These are phyloP conservation scores for Rhizomys pruinosus DNA, from an alignment of 2,113 vertebrate species.

Conservation along the genomic window DNA sequence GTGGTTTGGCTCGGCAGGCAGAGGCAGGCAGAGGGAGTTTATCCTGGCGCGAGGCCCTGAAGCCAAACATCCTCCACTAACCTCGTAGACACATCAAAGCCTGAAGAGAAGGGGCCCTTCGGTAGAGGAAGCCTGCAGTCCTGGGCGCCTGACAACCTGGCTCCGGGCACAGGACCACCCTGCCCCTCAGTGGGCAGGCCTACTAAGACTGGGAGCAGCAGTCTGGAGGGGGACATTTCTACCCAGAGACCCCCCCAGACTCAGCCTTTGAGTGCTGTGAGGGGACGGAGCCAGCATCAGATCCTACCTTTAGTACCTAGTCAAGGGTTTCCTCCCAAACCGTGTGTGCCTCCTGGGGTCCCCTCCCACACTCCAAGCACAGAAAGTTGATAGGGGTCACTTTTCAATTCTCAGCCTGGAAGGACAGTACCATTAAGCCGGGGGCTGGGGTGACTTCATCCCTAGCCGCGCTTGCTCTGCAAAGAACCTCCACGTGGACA, in stretches of 20 bases:
- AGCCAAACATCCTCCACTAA: conserved; percentile 79
- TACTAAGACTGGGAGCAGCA: not conserved
- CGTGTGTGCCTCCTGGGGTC: not conserved
- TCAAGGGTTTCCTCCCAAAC: not conserved
- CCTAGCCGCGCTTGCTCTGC: not conserved
- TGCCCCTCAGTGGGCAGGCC: conserved; percentile 10
- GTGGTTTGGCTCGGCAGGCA: conserved; percentile 76
- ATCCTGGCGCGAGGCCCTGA: conserved; percentile 56
- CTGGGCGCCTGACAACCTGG: conserved; percentile 51
- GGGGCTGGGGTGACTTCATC: not conserved
- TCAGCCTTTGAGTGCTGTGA: not conserved
- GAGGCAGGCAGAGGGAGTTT: conserved; percentile 72
- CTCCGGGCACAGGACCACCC: conserved; percentile 66
- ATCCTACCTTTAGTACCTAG: not conserved
- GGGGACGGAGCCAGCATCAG: not conserved
- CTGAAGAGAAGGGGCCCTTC: conserved; percentile 74
- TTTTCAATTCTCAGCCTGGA: not conserved
- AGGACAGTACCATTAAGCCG: not conserved
- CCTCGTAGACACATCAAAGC: conserved; percentile 81
- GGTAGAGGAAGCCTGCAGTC: conserved; percentile 68
- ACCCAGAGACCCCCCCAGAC: rapidly evolving
- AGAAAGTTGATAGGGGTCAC: not conserved
- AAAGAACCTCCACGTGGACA: not conserved
- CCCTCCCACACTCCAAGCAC: not conserved
- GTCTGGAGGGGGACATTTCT: not conserved